phyloP scores from a whole-genome alignment of 2,797 vertebrate genomes.

The Sciurus carolinensis region DNA sequence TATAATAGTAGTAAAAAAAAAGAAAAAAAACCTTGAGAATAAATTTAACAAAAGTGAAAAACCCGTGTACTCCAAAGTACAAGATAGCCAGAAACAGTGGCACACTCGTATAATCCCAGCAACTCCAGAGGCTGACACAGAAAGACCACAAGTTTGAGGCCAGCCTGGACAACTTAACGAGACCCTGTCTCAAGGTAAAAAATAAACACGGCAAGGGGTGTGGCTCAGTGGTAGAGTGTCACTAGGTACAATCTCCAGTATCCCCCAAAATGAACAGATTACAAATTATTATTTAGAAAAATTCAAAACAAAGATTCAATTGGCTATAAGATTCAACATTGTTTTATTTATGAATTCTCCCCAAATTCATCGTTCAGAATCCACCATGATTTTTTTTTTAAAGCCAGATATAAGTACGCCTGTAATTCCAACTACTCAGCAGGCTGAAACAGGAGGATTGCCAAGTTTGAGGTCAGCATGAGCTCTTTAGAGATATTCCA shows the following conservation, averaged over 20 bases:
- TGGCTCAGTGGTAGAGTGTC: no score
- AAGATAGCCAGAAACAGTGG: neutral
- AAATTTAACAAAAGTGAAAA: constrained; percentile 23
- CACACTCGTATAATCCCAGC: no score
- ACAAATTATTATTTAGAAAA: neutral
- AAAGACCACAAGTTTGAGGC: no score
- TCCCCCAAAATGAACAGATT: no score
- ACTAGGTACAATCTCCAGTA: no score
- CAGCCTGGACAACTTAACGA: no score
- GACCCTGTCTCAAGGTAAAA: no score
- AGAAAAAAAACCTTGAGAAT: neutral
- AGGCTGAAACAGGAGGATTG: neutral
- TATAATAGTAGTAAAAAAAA: neutral
- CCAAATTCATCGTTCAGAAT: neutral
- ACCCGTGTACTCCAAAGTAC: neutral
- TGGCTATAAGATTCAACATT: neutral
- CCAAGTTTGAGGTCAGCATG: neutral
- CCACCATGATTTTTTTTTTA: neutral
- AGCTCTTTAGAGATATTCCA: neutral
- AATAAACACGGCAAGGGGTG: no score
- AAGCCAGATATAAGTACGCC: neutral
- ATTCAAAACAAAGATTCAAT: neutral
- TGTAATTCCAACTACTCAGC: neutral
- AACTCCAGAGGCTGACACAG: no score
- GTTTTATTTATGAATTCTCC: neutral